phyloP scores from a whole-genome alignment of 2,113 vertebrate genomes.

The Scalopus aquaticus region DNA sequence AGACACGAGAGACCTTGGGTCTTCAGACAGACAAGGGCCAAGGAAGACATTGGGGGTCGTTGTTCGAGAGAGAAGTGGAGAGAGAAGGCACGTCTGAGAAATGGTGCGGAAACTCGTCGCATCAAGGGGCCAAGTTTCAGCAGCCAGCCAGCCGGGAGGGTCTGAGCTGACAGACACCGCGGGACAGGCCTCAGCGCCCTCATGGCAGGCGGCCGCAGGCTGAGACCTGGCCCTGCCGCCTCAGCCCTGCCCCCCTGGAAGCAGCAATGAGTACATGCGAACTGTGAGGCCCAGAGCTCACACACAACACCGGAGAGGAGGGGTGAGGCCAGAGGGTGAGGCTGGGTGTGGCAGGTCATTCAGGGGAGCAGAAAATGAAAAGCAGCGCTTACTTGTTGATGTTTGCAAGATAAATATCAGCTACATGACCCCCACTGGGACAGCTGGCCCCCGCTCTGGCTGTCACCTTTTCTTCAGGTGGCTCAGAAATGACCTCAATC shows the following conservation, averaged over 20 bases:
- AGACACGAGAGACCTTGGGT: constrained; percentile 35
- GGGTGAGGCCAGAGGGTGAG: constrained; percentile 62
- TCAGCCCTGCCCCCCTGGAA: background rate
- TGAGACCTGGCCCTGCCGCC: background rate
- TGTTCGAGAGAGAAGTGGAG: constrained; percentile 35
- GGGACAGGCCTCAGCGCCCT: background rate
- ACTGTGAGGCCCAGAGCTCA: too few species aligned
- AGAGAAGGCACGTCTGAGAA: constrained; percentile 66
- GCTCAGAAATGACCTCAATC: constrained; percentile 90
- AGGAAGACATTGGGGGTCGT: constrained; percentile 17
- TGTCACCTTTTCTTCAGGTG: constrained; percentile 94
- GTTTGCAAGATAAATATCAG: constrained; percentile 98
- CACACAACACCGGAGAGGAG: too few species aligned
- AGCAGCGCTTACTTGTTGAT: constrained; percentile 95
- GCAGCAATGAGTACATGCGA: constrained; percentile 46
- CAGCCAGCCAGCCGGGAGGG: background rate
- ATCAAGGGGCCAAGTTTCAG: constrained; percentile 40
- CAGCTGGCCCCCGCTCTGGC: constrained; percentile 93
- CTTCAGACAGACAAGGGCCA: constrained; percentile 24
- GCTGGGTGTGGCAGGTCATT: constrained; percentile 47
- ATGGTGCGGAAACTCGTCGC: constrained; percentile 30
- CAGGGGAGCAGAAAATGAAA: constrained; percentile 80
- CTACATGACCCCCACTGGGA: constrained; percentile 96
- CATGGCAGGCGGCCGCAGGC: background rate
- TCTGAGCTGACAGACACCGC: background rate